Base-by-base conservation (phyloP, 1,140 invertebrate genomes). In the Nasonia longicornis region DNA sequence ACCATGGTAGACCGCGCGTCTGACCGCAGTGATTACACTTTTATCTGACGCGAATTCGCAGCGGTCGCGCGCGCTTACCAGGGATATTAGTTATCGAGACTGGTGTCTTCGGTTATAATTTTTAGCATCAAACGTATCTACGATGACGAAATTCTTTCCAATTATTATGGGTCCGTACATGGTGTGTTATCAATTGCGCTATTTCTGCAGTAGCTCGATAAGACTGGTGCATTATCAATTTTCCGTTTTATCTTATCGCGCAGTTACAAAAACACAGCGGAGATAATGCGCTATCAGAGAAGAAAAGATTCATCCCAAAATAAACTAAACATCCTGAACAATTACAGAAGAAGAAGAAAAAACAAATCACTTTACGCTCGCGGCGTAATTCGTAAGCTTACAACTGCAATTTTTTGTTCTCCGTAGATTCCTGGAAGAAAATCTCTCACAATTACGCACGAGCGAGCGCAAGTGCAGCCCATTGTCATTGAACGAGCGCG, bases 1-100 rank as follows among this genome's bases (percentile, higher is more conserved):
- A 66, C 63, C 81, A 82, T 52, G 85, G 80, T 83, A 85, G 83
- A 84, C 85, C 75, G 83, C 83, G 80, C 83, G 85, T 84, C 84
- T 84, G 82, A 79, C 79, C 79, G 64, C 52, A 75, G 79, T 81
- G 79, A 81, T 77, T 78, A 75, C 83, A 69, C 82, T 86, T 86
- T 85, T 83, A 83, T 83, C 48, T 29, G 10, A 1, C 45, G 45
- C 35, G 48, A 63, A 58, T 48, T 42, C 71, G 38, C 71, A 67
- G 64, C 10, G 14, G 70, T 58, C 11, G 69, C 20, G 14, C 16
- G 16, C 52, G 31, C 31, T 52, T 14, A 16, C 48, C 48, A 20
- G 20, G 52, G 52, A 58, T 16, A 42, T 42, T 42, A 58, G 52
- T 58, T 58, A 58, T 58, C 7, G 16, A 58, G 52, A 20, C 52